These are phyloP conservation scores for Sesamia inferens DNA, from an alignment of 2,888 invertebrate species.

Conservation along the genomic window DNA sequence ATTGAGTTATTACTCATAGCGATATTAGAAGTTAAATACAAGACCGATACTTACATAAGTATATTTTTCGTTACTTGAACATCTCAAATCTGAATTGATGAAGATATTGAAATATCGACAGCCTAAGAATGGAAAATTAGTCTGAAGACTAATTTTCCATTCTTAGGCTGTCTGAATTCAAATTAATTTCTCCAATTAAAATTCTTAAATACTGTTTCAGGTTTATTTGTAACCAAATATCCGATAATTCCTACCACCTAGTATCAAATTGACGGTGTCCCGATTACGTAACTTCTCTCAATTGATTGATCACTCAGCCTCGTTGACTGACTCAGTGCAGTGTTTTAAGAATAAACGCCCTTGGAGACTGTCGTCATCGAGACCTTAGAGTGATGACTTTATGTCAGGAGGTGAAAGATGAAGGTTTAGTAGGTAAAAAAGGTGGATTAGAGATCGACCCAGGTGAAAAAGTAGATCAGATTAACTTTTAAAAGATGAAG, in stretches of 20 bases:
- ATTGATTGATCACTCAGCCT: slow-evolving; percentile 84
- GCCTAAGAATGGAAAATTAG: too few species aligned
- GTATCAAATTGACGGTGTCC: slow-evolving; percentile 58
- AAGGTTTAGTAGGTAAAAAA: not conserved
- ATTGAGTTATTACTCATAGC: slow-evolving; percentile 14
- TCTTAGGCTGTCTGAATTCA: not conserved
- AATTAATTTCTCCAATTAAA: not conserved
- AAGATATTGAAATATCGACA: too few species aligned
- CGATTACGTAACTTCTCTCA: slow-evolving; percentile 78
- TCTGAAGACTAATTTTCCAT: too few species aligned
- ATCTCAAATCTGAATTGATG: not conserved
- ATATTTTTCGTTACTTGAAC: not conserved
- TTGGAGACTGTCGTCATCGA: slow-evolving; percentile 63
- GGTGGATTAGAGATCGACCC: not conserved
- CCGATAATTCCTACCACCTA: slow-evolving; percentile 63
- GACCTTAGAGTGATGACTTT: slow-evolving; percentile 46
- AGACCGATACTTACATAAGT: not conserved
- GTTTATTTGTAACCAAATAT: slow-evolving; percentile 42
- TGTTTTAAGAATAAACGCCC: slow-evolving; percentile 67
- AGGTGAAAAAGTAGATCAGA: not conserved
- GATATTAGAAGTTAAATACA: slow-evolving; percentile 12
- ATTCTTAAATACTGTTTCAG: not conserved
- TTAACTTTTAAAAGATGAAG: too few species aligned
- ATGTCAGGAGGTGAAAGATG: slow-evolving; percentile 20
- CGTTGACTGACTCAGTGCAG: slow-evolving; percentile 78